A percentile compares a stretch with the other conserved stretches of the same genome.
phyloP scores from a whole-genome alignment of 53 echinoderm and acorn worm species.

The Holothuria leucospilota region DNA sequence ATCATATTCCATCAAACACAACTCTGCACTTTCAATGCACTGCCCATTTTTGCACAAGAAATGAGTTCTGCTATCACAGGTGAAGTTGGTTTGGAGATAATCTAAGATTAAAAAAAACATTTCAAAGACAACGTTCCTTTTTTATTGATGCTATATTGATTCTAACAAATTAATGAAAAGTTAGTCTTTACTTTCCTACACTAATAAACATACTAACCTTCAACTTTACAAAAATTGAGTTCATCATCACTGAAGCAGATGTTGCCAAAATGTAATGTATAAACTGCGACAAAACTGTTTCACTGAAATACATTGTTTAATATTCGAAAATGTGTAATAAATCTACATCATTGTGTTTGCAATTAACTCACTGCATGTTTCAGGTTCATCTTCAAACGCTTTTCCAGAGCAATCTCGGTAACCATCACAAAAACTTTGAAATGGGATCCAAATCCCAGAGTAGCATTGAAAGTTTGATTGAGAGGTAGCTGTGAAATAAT shows the following conservation, averaged over 20 bases:
- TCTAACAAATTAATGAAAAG: too few relatives aligned
- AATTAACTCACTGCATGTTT: slow-evolving; percentile 47
- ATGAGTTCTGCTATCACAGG: neutral
- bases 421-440: slow-evolving; percentile 73
- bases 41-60: slow-evolving; percentile 5
- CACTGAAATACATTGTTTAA: too few relatives aligned
- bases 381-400: slow-evolving; percentile 83
- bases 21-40: neutral
- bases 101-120: neutral
- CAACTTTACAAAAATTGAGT: too few relatives aligned
- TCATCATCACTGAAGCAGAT: too few relatives aligned
- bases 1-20: neutral
- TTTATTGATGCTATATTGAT: too few relatives aligned
- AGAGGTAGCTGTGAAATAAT: slow-evolving; percentile 43
- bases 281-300: too few relatives aligned
- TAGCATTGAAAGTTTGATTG: slow-evolving; percentile 82
- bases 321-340: too few relatives aligned
- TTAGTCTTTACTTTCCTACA: too few relatives aligned
- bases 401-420: slow-evolving; percentile 83
- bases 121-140: too few relatives aligned
- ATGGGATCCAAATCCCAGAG: slow-evolving; percentile 83
- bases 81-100: slow-evolving; percentile 13
- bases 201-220: too few relatives aligned
- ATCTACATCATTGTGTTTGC: too few relatives aligned
- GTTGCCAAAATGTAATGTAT: too few relatives aligned